Conservation (phyloP, 2,797 vertebrate genomes). For the Sebastes iracundus region DNA sequence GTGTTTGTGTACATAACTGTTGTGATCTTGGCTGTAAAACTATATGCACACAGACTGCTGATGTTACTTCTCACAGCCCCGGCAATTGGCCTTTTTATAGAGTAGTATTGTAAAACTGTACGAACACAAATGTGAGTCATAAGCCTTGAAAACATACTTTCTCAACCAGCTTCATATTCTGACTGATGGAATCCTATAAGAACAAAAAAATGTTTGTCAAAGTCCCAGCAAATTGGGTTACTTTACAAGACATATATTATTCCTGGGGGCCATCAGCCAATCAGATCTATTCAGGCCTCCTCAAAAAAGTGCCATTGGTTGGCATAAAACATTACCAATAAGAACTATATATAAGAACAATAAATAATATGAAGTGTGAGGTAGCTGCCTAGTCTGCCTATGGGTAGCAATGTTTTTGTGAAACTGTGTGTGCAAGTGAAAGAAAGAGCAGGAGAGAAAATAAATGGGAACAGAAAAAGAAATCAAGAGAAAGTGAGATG, state of each 20-base stretch:
- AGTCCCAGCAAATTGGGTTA: neutral
- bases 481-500: constrained; percentile 47
- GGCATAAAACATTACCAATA: neutral
- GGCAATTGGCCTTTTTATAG: neutral
- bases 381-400: neutral
- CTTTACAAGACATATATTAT: neutral
- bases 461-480: constrained; percentile 52
- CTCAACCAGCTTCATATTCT: neutral
- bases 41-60: neutral
- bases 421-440: constrained; percentile 20
- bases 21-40: neutral
- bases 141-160: neutral
- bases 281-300: neutral
- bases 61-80: neutral
- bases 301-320: neutral
- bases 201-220: neutral
- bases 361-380: neutral
- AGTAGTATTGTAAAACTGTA: neutral
- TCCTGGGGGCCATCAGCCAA: neutral
- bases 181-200: neutral
- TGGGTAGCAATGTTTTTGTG: constrained; percentile 4
- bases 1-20: neutral
- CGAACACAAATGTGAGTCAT: neutral
- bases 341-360: neutral
- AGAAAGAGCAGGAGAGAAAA: constrained; percentile 29